Base-by-base conservation (phyloP, 2,888 invertebrate genomes). In the Hedychridium roseum region DNA sequence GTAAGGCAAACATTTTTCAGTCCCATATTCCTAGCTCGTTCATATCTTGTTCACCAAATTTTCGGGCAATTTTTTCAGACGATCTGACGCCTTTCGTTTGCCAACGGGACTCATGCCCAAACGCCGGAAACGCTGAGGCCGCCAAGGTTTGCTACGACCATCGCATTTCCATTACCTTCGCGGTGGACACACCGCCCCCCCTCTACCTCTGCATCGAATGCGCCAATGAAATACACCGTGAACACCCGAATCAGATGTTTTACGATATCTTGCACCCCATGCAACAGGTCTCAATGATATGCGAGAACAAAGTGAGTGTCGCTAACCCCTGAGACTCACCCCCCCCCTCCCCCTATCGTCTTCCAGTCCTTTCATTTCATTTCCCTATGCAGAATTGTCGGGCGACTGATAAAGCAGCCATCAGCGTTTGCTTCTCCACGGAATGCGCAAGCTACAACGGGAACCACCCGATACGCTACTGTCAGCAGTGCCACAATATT, bases 381-480 rank as follows among this genome's bases (percentile, higher is more conserved):
- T 39, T 2, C 20, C 3, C n/a, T 14, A 32, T 52, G 55, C 76
- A 94, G 91, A 97, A 95, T 75, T 98, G 98, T 74, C 88, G 94
- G 36, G 91, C 95, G 0, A 84, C 86, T 1, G 94, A 96, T 66
- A 97, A 96, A 79, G 88, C 92, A 2, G 97, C 97, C 0, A 89
- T 94, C 54, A 93, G 94, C 6, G 95, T 97, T 37, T 99, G 99
- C 76, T 98, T 98, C 79, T 94, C 95, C 1, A 91, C 90, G 35
- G 98, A 98, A 78, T 99, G 99, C 77, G 95, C 95, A 28, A 93
- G 93, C 73, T 94, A 93, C 74, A 98, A 98, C 78, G 92, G 94
- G 20, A 95, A 96, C 77, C 92, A 94, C 74, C 99, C 99, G 1
- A 95, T 98, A 54, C 87, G 97, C 36, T 94, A 94, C 76, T 95